Conservation (phyloP, 2,797 vertebrate species). For the Sebastes cheni region DNA sequence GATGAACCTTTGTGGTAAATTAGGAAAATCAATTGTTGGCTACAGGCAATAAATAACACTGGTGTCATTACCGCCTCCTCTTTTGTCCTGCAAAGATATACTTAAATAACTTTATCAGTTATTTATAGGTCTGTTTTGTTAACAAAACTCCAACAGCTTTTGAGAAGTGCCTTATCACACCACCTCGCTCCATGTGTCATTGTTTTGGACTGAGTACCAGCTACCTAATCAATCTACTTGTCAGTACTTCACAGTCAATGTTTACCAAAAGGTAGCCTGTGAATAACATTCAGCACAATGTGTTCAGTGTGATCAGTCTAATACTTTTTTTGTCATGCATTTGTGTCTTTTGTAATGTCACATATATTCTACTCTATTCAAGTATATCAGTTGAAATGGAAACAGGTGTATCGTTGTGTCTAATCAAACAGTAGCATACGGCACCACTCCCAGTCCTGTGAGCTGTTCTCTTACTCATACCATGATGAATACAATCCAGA, state of each 20-base stretch:
- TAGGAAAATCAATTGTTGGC: not conserved
- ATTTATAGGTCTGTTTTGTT: not conserved
- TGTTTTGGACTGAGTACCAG: not conserved
- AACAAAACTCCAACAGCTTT: not conserved
- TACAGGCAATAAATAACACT: not conserved
- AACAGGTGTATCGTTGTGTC: not conserved
- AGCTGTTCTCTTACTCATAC: slow-evolving; percentile 45
- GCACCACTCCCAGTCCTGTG: slow-evolving; percentile 31
- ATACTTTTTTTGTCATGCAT: not conserved
- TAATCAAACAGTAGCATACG: not conserved
- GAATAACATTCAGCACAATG: not conserved
- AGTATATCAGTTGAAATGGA: not conserved
- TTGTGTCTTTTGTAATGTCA: not conserved
- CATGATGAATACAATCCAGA: not conserved
- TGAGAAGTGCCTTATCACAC: not conserved
- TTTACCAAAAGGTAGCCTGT: not conserved
- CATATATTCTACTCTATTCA: not conserved
- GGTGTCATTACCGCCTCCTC: not conserved
- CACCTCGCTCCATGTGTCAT: not conserved
- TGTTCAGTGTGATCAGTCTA: not conserved
- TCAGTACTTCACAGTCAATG: not conserved
- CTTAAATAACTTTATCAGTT: not conserved
- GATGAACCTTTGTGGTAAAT: too few relatives aligned
- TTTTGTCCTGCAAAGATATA: not conserved
- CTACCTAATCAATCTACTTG: not conserved